Conservation (phyloP, 92 coral and sea anemone genomes). For the Umimayanthus kanabou region DNA sequence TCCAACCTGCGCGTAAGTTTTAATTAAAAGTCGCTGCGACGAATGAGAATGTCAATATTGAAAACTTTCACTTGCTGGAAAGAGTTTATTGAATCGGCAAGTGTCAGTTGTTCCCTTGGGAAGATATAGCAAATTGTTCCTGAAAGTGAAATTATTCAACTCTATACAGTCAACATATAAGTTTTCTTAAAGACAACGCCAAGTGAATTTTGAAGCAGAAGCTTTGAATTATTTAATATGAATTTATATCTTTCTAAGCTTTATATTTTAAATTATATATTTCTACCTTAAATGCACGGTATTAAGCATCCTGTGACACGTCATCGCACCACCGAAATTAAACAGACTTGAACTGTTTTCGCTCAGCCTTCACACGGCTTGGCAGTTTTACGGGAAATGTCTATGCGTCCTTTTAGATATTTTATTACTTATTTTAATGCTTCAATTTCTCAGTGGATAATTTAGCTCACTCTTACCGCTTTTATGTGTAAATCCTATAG, state of each 20-base stretch:
- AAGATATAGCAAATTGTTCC: not conserved
- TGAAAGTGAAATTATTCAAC: not conserved
- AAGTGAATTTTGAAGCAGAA: not conserved
- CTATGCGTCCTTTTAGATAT: not conserved
- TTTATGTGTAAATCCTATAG: not conserved
- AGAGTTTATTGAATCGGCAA: not conserved
- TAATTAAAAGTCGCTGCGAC: slow-evolving; percentile 3
- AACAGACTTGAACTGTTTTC: not conserved
- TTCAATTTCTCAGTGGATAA: too few species aligned
- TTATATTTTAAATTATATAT: too few species aligned
- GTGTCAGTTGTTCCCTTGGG: not conserved
- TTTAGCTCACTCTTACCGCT: not conserved
- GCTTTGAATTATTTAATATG: too few species aligned
- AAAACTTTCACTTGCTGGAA: not conserved
- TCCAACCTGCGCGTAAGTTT: not conserved
- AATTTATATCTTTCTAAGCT: not conserved
- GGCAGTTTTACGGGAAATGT: not conserved
- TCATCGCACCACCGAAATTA: not conserved
- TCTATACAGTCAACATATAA: too few species aligned
- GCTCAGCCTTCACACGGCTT: not conserved
- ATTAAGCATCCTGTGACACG: not conserved
- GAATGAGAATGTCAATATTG: not conserved
- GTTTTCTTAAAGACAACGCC: too few species aligned
- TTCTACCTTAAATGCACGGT: not conserved
- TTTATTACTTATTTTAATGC: too few species aligned